These are phyloP conservation scores for Bombus waltoni DNA, from an alignment of 1,140 invertebrate species.

Conservation along the genomic window DNA sequence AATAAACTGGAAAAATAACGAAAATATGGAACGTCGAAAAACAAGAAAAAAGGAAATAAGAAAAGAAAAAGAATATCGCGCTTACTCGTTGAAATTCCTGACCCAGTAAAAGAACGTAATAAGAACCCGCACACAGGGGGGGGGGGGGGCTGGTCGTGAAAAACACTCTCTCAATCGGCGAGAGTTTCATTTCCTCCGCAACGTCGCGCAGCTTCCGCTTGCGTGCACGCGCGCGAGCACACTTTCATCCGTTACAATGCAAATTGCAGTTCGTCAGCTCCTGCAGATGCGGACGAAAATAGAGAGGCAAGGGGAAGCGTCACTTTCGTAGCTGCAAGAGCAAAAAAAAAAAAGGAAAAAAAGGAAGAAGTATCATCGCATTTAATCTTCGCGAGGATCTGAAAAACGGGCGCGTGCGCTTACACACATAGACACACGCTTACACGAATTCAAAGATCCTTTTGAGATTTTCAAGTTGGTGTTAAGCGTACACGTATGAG, in stretches of 20 bases:
- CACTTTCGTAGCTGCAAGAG: neutral
- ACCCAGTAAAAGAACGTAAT: neutral
- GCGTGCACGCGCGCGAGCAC: neutral
- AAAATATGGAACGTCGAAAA: neutral
- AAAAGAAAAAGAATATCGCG: neutral
- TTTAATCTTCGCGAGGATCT: slow-evolving; percentile 11
- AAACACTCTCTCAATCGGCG: slow-evolving; percentile 9
- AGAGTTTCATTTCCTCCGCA: slow-evolving; percentile 12
- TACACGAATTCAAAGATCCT: neutral
- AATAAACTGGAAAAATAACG: neutral
- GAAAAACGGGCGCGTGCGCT: too few relatives aligned
- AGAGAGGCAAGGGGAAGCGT: neutral
- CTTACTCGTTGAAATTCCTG: neutral
- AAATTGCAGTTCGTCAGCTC: slow-evolving; percentile 24
- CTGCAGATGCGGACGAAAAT: neutral
- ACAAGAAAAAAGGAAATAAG: neutral
- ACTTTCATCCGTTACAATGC: neutral
- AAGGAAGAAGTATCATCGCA: neutral
- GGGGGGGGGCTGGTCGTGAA: neutral
- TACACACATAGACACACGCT: neutral
- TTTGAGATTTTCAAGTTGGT: neutral
- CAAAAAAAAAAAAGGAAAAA: neutral
- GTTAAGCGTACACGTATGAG: fast-evolving
- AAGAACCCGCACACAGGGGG: neutral
- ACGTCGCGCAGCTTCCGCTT: slow-evolving; percentile 5